A percentile compares a stretch with the other conserved stretches of the same genome.
Conservation (phyloP, 2,113 vertebrate genomes). For the Motacilla alba region DNA sequence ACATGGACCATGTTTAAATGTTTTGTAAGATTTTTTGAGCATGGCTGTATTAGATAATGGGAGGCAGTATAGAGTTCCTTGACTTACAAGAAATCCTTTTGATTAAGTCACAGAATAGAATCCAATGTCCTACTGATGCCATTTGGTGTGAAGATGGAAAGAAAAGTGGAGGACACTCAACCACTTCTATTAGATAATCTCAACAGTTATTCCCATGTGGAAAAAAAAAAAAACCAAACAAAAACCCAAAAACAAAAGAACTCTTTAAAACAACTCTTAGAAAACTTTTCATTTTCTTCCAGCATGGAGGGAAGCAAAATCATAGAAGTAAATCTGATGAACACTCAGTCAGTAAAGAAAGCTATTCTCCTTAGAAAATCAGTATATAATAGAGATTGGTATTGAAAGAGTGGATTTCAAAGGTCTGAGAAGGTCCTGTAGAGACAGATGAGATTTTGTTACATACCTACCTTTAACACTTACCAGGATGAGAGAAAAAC, state of each 20-base stretch:
- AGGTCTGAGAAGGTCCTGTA: background rate
- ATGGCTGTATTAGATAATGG: background rate
- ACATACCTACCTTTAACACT: background rate
- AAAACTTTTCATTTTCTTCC: background rate
- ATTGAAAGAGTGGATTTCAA: background rate
- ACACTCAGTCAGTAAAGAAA: background rate
- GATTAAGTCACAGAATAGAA: background rate
- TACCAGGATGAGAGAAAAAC: background rate
- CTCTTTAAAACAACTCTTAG: background rate
- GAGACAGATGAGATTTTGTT: background rate
- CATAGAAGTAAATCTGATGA: background rate
- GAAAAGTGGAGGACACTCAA: background rate
- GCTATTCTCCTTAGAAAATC: background rate
- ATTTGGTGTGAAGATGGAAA: background rate
- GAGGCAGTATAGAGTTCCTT: background rate
- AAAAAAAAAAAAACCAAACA: background rate
- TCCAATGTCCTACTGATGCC: background rate
- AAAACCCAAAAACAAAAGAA: background rate
- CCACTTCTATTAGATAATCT: background rate
- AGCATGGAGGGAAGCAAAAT: background rate
- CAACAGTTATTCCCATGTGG: background rate
- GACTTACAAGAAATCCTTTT: background rate
- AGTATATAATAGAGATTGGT: background rate
- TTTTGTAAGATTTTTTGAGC: background rate
- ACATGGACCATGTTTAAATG: background rate